These are phyloP conservation scores for Hephaestus fuliginosus DNA, from an alignment of 2,797 vertebrate genomes.

Conservation along the genomic window DNA sequence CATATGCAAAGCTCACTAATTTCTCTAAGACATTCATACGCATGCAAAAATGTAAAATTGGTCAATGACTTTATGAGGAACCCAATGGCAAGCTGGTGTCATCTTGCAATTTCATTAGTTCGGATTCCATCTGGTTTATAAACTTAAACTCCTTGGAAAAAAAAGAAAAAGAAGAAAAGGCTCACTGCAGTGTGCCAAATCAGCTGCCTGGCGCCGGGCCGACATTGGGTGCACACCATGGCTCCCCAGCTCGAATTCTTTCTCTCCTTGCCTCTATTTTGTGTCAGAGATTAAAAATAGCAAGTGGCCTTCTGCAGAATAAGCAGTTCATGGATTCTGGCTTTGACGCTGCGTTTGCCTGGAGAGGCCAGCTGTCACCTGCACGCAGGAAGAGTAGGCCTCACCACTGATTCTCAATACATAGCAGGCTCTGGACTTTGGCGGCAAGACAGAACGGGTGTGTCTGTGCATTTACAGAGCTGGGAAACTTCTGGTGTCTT, in stretches of 20 bases:
- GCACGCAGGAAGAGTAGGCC: constrained; percentile 63
- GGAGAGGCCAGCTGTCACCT: constrained; percentile 86
- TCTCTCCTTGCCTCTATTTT: constrained; percentile 68
- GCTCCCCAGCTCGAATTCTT: constrained; percentile 55
- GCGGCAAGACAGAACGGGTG: constrained; percentile 44
- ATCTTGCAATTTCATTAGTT: constrained; percentile 68
- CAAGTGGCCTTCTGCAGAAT: constrained; percentile 83
- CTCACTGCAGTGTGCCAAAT: constrained; percentile 69
- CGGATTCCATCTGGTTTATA: constrained; percentile 78
- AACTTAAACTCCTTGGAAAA: constrained; percentile 65
- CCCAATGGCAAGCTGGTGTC: constrained; percentile 53
- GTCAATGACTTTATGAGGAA: constrained; percentile 38
- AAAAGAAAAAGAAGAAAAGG: constrained; percentile 9
- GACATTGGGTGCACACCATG: constrained; percentile 54
- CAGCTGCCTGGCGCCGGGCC: constrained; percentile 79
- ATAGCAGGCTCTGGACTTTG: constrained; percentile 54
- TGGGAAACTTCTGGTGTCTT: constrained; percentile 28
- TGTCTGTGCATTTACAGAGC: constrained; percentile 33
- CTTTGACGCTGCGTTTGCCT: constrained; percentile 80
- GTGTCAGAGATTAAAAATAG: constrained; percentile 85
- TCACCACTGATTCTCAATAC: constrained; percentile 51
- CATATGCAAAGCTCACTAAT: constrained; percentile 26
- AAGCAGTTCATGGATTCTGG: constrained; percentile 84
- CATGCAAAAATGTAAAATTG: constrained; percentile 46
- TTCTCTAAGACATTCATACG: constrained; percentile 30